Conservation (phyloP, 2,797 vertebrate genomes). For the Diplodus puntazzo region DNA sequence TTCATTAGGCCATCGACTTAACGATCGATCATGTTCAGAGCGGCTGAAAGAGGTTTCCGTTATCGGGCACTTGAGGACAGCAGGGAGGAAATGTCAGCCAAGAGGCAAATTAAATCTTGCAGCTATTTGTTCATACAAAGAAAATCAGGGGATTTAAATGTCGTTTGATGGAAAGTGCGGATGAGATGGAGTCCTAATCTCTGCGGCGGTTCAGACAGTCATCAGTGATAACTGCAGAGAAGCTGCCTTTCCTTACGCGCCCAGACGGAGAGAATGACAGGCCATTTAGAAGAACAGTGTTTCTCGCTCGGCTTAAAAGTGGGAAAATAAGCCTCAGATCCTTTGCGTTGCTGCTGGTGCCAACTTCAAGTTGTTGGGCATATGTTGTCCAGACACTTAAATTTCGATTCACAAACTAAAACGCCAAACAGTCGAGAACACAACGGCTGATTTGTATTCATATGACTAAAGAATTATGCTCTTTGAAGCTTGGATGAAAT, state of each 20-base stretch:
- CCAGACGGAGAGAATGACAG: conserved; percentile 46
- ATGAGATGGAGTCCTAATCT: conserved; percentile 46
- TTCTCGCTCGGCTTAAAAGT: conserved; percentile 34
- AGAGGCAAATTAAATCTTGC: conserved; percentile 62
- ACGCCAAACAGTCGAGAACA: background rate
- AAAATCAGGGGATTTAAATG: conserved; percentile 68
- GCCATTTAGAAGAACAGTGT: conserved; percentile 38
- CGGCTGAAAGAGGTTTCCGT: conserved; percentile 32
- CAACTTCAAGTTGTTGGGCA: background rate
- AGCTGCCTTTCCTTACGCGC: conserved; percentile 28
- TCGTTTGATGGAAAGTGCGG: conserved; percentile 47
- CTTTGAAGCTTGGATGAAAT: conserved; percentile 24
- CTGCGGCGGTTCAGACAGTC: conserved; percentile 52
- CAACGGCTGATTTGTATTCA: background rate
- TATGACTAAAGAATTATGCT: background rate
- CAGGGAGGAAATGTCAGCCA: conserved; percentile 61
- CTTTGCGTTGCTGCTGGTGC: background rate
- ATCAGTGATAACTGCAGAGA: conserved; percentile 59
- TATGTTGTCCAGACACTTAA: conserved; percentile 1
- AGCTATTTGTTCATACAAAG: conserved; percentile 61
- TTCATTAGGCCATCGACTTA: conserved; percentile 56
- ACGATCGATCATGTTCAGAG: conserved; percentile 41
- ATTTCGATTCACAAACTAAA: background rate
- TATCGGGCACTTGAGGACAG: conserved; percentile 60
- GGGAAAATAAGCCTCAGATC: conserved; percentile 12